Percentiles rank a stretch among this genome's conserved stretches.
Conservation (phyloP, 2,888 invertebrate species). For the Chymomyza fuscimana region DNA sequence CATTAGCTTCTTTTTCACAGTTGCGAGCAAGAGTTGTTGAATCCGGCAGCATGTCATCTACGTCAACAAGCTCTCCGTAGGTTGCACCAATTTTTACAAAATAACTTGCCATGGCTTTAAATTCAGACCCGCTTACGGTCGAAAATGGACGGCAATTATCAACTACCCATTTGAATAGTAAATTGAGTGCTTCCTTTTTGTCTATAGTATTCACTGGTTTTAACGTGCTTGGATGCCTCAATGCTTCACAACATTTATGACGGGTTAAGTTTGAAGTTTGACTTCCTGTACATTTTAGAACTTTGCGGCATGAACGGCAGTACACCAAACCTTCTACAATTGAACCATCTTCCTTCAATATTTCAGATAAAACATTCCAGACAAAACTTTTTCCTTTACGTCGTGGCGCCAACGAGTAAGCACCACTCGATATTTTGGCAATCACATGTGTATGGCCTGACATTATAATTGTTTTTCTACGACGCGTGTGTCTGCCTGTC, state of each 20-base stretch:
- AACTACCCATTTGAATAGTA: background rate
- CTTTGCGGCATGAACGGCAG: slow-evolving; percentile 33
- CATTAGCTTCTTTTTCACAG: background rate
- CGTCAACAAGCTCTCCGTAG: slow-evolving; percentile 17
- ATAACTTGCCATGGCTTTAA: slow-evolving; percentile 2
- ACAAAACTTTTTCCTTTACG: slow-evolving; percentile 25
- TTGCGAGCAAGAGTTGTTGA: background rate
- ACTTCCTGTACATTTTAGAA: slow-evolving; percentile 25
- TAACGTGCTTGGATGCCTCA: slow-evolving; percentile 19
- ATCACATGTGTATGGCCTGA: too few species aligned
- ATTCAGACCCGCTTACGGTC: slow-evolving; percentile 2
- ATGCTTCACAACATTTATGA: slow-evolving; percentile 27
- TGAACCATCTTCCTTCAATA: slow-evolving; percentile 23
- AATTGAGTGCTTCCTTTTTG: too few species aligned
- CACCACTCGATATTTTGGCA: too few species aligned
- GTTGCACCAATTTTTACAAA: slow-evolving; percentile 15
- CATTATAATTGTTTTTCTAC: too few species aligned
- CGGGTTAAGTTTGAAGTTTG: slow-evolving; percentile 33
- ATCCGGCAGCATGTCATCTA: slow-evolving; percentile 15
- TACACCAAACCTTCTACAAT: slow-evolving; percentile 30
- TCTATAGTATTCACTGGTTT: background rate
- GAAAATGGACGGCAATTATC: slow-evolving; percentile 14
- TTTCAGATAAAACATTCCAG: slow-evolving; percentile 23
- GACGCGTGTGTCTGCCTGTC: too few species aligned
- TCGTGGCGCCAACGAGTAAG: too few species aligned